A percentile compares a stretch with the other conserved stretches of the same genome.
Evolutionary conservation across 2,797 vertebrate genomes (phyloP).

Genomic region (Varecia variegata): DNA sequence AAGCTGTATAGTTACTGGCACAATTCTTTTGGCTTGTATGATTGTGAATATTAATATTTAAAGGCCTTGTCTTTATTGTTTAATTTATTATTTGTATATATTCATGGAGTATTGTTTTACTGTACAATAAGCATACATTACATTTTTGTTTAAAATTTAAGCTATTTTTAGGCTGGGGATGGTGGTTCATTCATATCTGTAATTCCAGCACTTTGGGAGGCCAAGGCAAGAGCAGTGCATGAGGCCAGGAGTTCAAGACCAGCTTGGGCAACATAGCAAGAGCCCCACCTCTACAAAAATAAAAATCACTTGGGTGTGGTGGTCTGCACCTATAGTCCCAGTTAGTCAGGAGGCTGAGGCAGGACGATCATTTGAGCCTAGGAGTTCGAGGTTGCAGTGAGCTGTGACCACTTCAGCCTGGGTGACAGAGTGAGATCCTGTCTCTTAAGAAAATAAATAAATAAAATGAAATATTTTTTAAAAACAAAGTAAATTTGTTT

Average conservation of each 20-base stretch:
- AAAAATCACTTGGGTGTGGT: too few species aligned
- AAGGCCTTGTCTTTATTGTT: not conserved
- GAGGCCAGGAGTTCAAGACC: too few species aligned
- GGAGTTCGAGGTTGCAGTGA: not conserved
- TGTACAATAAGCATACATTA: not conserved
- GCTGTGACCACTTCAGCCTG: not conserved
- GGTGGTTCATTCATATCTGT: too few species aligned
- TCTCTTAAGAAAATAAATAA: not conserved
- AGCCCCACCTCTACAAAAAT: too few species aligned
- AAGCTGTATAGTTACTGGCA: not conserved
- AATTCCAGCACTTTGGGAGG: too few species aligned
- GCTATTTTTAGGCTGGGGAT: too few species aligned
- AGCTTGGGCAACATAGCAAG: too few species aligned
- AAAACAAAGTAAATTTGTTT: not conserved
- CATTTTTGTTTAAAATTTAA: not conserved
- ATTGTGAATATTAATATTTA: constrained; percentile 39
- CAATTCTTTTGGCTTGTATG: constrained; percentile 42
- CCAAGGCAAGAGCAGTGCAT: too few species aligned
- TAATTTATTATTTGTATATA: not conserved
- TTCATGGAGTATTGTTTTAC: not conserved
- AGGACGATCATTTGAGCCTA: too few species aligned
- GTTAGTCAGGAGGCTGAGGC: too few species aligned
- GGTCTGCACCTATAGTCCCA: too few species aligned
- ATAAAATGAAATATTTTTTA: not conserved
- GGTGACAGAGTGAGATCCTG: not conserved